Evolutionary conservation across 2,888 invertebrate species (phyloP).

Genomic region (Coremacera marginata): DNA sequence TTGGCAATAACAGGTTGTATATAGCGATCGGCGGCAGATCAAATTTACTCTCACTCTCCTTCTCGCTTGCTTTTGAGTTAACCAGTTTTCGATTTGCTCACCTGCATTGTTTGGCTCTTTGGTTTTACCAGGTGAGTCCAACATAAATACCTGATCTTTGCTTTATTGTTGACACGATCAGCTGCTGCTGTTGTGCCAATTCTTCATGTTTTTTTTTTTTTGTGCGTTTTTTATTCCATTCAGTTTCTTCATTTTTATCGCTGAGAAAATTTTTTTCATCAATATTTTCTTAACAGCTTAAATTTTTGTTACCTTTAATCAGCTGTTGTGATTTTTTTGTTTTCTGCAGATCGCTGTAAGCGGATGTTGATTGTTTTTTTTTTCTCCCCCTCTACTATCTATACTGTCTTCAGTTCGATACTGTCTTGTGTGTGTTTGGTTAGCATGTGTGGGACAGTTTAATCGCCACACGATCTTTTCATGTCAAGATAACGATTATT

Average conservation of each 20-base stretch:
- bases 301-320: constrained; percentile 6
- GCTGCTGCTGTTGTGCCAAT: constrained; percentile 1
- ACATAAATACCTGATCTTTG: neutral
- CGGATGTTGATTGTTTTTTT: constrained; percentile 3
- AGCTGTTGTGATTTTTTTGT: neutral
- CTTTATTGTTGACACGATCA: neutral
- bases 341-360: constrained; percentile 13
- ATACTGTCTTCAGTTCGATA: no score
- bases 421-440: no score
- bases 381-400: no score
- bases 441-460: no score
- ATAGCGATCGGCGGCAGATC: neutral
- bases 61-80: neutral
- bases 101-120: neutral
- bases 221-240: constrained; percentile 3
- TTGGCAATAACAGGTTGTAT: constrained; percentile 14
- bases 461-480: neutral
- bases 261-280: neutral
- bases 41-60: neutral
- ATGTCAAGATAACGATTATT: neutral
- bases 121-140: neutral
- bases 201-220: constrained; percentile 1
- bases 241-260: neutral
- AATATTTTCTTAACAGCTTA: neutral
- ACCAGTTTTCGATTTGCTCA: neutral